A percentile compares a stretch with the other conserved stretches of the same genome.
These are phyloP conservation scores for Apostichopus japonicus DNA, from an alignment of 35 echinoderm and acorn worm species.

Conservation along the genomic window DNA sequence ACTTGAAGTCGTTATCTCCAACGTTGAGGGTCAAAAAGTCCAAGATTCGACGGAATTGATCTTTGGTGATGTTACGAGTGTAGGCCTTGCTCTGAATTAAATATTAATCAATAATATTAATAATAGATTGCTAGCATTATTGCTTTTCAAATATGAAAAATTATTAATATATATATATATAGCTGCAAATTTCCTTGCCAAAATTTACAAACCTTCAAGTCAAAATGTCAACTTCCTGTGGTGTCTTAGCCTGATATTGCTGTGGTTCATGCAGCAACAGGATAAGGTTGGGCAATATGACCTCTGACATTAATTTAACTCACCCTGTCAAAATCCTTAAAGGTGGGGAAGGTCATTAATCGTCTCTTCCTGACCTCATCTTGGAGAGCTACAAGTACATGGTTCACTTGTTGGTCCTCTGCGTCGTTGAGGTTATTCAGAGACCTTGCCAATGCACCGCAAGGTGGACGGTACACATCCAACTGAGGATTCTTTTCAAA, in stretches of 20 bases:
- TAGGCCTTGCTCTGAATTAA: conserved; percentile 92
- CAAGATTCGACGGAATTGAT: conserved; percentile 88
- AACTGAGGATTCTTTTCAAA: conserved; percentile 91
- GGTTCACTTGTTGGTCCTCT: conserved; percentile 64
- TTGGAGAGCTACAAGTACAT: conserved; percentile 58
- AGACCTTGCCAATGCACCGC: conserved; percentile 74
- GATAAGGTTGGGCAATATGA: background rate
- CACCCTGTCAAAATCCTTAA: conserved; percentile 97
- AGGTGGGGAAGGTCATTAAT: conserved; percentile 87
- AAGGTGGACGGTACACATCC: conserved; percentile 82
- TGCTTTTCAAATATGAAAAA: too few species aligned
- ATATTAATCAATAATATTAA: too few species aligned
- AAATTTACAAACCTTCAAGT: too few species aligned
- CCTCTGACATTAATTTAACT: background rate
- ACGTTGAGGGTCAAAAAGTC: conserved; percentile 89
- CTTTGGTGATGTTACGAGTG: conserved; percentile 89
- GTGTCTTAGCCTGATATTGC: too few species aligned
- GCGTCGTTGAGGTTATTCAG: conserved; percentile 60
- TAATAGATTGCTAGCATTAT: too few species aligned
- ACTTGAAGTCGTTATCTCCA: conserved; percentile 78
- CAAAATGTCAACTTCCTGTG: too few species aligned
- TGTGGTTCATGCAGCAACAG: too few species aligned
- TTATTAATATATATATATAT: too few species aligned
- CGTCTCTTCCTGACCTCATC: conserved; percentile 74
- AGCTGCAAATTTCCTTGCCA: too few species aligned